phyloP scores from a whole-genome alignment of 1,140 invertebrate species.

The Pachyrhynchus sulphureomaculatus region DNA sequence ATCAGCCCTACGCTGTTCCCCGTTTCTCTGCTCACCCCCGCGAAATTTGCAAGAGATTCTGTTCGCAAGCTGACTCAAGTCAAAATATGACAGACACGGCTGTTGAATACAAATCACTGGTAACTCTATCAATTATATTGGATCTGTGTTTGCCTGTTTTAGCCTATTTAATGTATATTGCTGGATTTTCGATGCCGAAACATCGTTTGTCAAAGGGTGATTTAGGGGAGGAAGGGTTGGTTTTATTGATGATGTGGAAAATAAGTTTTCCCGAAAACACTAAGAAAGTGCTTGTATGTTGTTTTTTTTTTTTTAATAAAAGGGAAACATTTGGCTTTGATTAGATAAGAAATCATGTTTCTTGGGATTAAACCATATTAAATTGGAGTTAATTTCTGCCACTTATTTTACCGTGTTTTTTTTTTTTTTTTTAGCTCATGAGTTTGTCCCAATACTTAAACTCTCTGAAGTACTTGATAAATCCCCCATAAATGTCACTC shows the following conservation, averaged over 20 bases:
- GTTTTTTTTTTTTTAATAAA: too few species aligned
- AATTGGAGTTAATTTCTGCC: too few species aligned
- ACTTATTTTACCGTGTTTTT: too few species aligned
- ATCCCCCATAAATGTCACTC: too few species aligned
- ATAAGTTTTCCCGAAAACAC: neutral
- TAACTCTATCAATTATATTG: slow-evolving; percentile 29
- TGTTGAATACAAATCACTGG: slow-evolving; percentile 30
- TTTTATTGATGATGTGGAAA: neutral
- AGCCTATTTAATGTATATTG: slow-evolving; percentile 22
- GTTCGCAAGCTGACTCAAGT: slow-evolving; percentile 23
- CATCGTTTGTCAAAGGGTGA: slow-evolving; percentile 19
- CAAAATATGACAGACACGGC: slow-evolving; percentile 25
- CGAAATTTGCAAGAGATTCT: slow-evolving; percentile 28
- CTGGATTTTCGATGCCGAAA: slow-evolving; percentile 10
- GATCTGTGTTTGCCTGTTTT: slow-evolving; percentile 18
- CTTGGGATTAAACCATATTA: too few species aligned
- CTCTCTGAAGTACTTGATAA: too few species aligned
- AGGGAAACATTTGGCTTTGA: too few species aligned
- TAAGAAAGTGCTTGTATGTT: too few species aligned
- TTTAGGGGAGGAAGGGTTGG: neutral
- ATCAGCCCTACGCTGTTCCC: slow-evolving; percentile 19
- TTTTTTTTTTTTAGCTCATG: too few species aligned
- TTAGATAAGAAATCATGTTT: too few species aligned
- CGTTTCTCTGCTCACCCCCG: neutral
- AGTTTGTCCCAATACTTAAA: too few species aligned